These are phyloP conservation scores for Chromobotia macracanthus DNA, from an alignment of 2,797 vertebrate genomes.

Conservation along the genomic window DNA sequence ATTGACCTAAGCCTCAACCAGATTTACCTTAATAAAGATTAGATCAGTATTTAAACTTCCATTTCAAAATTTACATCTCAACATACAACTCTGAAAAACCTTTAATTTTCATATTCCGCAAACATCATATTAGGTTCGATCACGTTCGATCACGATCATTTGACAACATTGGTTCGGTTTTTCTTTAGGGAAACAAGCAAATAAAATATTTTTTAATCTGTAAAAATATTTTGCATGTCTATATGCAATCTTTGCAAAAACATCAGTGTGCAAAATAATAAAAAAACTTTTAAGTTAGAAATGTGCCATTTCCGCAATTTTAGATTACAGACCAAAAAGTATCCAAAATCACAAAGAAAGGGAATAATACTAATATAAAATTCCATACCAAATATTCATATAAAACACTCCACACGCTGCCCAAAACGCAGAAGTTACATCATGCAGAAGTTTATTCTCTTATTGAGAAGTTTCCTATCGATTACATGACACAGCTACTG, in stretches of 20 bases:
- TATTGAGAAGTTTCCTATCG: not conserved
- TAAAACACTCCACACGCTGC: constrained; percentile 83
- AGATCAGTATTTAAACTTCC: too few species aligned
- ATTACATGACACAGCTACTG: not conserved
- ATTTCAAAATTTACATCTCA: too few species aligned
- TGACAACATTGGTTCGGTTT: not conserved
- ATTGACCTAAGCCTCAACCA: too few species aligned
- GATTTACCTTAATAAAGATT: too few species aligned
- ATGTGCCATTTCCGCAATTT: constrained; percentile 77
- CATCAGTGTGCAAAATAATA: constrained; percentile 82
- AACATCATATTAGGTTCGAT: too few species aligned
- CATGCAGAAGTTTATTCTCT: too few species aligned
- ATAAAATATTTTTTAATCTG: too few species aligned
- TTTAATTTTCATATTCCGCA: too few species aligned
- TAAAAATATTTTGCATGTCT: too few species aligned
- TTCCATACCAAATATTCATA: constrained; percentile 79
- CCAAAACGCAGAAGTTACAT: constrained; percentile 80
- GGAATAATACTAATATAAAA: constrained; percentile 81
- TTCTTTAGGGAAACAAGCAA: not conserved
- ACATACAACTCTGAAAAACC: too few species aligned
- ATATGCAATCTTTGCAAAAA: constrained; percentile 70
- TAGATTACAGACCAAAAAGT: too few species aligned
- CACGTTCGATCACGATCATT: too few species aligned
- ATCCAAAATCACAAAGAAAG: constrained; percentile 61
- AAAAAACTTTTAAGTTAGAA: constrained; percentile 85